A percentile compares a stretch with the other conserved stretches of the same genome.
Conservation (phyloP, 2,888 invertebrate genomes). For the Luffia ferchaultella region DNA sequence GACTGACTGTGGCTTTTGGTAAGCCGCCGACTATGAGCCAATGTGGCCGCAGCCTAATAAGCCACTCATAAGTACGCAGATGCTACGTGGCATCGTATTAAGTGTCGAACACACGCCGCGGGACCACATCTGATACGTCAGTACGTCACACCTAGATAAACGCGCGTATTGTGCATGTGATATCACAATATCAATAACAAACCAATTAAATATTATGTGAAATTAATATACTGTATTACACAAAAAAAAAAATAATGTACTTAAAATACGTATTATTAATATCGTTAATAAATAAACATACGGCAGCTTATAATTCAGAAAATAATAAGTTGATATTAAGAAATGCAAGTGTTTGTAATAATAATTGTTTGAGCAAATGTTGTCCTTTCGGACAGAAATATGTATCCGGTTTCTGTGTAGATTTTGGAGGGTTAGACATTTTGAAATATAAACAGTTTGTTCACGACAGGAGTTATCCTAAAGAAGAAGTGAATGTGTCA, state of each 20-base stretch:
- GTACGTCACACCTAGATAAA: background rate
- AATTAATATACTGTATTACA: background rate
- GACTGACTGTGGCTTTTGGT: background rate
- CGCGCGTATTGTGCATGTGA: background rate
- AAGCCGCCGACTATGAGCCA: background rate
- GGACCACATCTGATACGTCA: background rate
- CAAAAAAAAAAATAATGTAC: background rate
- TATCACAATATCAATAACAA: background rate
- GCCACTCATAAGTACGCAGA: background rate
- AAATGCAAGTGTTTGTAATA: background rate
- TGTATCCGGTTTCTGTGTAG: background rate
- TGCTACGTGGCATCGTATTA: background rate
- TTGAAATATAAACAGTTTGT: background rate
- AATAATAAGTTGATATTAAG: background rate
- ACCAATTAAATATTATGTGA: background rate
- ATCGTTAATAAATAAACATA: background rate
- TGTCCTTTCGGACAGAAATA: conserved; percentile 5
- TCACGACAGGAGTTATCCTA: background rate
- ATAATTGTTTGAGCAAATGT: conserved; percentile 7
- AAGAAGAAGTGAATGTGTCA: conserved; percentile 7
- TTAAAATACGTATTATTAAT: background rate
- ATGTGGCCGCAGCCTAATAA: background rate
- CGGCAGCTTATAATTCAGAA: background rate
- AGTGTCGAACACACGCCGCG: background rate
- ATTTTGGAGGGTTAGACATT: background rate